A percentile compares a stretch with the other conserved stretches of the same genome.
Evolutionary conservation across 1,140 invertebrate genomes (phyloP).

Genomic region (Brachionus rubens): DNA sequence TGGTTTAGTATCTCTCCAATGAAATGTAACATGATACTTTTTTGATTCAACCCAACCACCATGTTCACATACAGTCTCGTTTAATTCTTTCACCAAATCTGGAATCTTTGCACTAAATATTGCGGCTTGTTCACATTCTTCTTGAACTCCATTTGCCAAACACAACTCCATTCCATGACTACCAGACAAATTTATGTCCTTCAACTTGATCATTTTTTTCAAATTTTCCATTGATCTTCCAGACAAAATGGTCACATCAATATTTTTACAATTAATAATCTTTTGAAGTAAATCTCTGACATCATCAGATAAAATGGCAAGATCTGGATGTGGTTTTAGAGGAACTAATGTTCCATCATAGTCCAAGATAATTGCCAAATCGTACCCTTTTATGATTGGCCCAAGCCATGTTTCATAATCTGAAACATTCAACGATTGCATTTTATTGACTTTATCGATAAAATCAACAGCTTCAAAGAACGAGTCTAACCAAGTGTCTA

Average conservation of each 20-base stretch:
- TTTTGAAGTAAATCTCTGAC: conserved; percentile 61
- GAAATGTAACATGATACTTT: conserved; percentile 78
- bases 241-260: conserved; percentile 28
- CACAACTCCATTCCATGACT: conserved; percentile 83
- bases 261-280: conserved; percentile 3
- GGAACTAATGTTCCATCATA: conserved; percentile 84
- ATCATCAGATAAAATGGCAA: conserved; percentile 76
- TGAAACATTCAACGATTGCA: conserved; percentile 28
- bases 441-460: conserved; percentile 48
- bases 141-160: conserved; percentile 80
- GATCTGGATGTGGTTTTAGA: conserved; percentile 80
- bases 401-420: conserved; percentile 46
- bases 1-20: conserved; percentile 70
- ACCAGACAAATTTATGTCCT: conserved; percentile 59
- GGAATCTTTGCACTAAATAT: conserved; percentile 65
- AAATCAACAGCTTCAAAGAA: conserved; percentile 66
- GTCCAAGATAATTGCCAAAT: conserved; percentile 76
- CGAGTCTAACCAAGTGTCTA: conserved; percentile 81
- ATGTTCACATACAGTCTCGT: conserved; percentile 78
- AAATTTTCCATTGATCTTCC: conserved; percentile 33
- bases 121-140: conserved; percentile 67
- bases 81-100: conserved; percentile 72
- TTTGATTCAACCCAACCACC: conserved; percentile 90
- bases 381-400: conserved; percentile 70
- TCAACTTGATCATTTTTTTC: conserved; percentile 11